Evolutionary conservation across 2,797 vertebrate species (phyloP).

Genomic region (Danio tinwini): DNA sequence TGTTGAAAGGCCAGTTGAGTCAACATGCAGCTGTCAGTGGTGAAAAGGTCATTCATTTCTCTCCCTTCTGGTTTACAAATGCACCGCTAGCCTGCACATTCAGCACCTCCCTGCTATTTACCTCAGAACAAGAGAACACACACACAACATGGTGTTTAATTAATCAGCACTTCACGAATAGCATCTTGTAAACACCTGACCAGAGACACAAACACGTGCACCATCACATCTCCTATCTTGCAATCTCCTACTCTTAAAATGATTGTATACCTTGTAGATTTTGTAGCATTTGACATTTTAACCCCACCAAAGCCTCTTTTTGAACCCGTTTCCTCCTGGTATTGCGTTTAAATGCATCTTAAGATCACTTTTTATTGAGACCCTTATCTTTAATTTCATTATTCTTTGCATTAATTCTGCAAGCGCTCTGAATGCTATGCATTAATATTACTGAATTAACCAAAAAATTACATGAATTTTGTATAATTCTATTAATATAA

Average conservation of each 20-base stretch:
- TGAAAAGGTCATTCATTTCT: slow-evolving; percentile 63
- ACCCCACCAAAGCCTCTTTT: too few species aligned
- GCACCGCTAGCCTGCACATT: slow-evolving; percentile 45
- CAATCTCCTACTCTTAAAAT: background rate
- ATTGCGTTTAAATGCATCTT: too few species aligned
- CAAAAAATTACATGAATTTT: too few species aligned
- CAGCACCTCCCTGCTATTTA: slow-evolving; percentile 61
- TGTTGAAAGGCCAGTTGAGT: slow-evolving; percentile 59
- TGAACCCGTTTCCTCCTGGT: too few species aligned
- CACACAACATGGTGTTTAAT: slow-evolving; percentile 40
- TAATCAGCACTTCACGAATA: slow-evolving; percentile 13
- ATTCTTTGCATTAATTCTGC: too few species aligned
- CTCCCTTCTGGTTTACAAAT: slow-evolving; percentile 59
- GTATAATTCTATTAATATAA: too few species aligned
- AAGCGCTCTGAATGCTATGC: too few species aligned
- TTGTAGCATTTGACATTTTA: background rate
- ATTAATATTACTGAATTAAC: too few species aligned
- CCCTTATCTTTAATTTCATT: too few species aligned
- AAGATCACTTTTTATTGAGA: too few species aligned
- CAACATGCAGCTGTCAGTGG: slow-evolving; percentile 66
- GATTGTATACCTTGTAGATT: background rate
- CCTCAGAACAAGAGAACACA: slow-evolving; percentile 9
- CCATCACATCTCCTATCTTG: background rate
- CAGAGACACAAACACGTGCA: background rate
- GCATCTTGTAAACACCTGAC: background rate